Base-by-base conservation (phyloP, 2,113 vertebrate species). In the Ageneiosus marmoratus region DNA sequence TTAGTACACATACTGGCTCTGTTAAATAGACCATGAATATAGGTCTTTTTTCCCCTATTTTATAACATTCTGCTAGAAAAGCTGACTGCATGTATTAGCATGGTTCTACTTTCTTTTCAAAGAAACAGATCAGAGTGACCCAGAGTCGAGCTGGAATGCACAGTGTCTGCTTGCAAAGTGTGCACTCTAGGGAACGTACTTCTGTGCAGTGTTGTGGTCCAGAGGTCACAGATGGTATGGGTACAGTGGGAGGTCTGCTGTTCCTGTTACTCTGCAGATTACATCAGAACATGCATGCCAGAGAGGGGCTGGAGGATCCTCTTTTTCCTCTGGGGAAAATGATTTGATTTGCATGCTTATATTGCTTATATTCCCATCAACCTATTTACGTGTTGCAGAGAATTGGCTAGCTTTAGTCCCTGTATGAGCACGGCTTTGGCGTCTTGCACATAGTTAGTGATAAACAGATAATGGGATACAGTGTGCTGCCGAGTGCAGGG, bases 261-360 rank as follows among this genome's bases (percentile, higher is more conserved):
- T 76, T 87, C 51, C 56, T 27, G 29, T 46, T 50, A 41, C 74
- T 80, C 48, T 82, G 74, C 80, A 87, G 86, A 85, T 87, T 87
- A 85, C 44, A 87, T 83, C 86, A 77, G 80, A 70, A 83, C 37
- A n/a, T 22, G 73, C 81, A 85, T 85, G 82, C 77, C 86, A 87
- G 81, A 85, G 74, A 80, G 51, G 83, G 84, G 72, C 72, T 85
- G 84, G 48, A 82, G 81, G 77, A 75, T 77, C 84, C 80, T 80
- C 65, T 76, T 77, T 85, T 55, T 56, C 78, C 72, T 76, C 73
- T 48, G 27, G 78, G 72, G 77, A 79, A 83, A 60, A 76, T 70
- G 13, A 83, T 85, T 70, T 65, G 60, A 80, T 77, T 87, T 70
- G 79, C 34, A 70, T 20, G 77, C 80, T 58, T 76, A 67, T 79